Evolutionary conservation across 2,113 vertebrate genomes (phyloP).

Genomic region (Hiodon alosoides): DNA sequence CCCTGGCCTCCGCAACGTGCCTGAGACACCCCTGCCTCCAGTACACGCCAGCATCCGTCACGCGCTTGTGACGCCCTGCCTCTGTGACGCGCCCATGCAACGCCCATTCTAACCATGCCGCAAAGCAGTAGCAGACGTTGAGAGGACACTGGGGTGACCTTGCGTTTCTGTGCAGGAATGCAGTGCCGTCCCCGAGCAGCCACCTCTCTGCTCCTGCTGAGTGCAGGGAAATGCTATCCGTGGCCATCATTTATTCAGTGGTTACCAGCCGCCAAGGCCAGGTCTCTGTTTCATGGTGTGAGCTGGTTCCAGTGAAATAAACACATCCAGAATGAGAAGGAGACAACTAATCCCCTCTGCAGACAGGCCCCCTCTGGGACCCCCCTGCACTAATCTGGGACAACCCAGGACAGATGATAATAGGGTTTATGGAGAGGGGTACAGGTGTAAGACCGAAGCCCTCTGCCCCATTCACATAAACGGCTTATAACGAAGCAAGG

Average conservation of each 20-base stretch:
- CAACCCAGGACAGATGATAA: neutral
- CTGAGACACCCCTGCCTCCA: too few species aligned
- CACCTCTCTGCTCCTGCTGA: neutral
- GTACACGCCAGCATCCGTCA: too few species aligned
- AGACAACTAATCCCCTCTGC: neutral
- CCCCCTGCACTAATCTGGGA: neutral
- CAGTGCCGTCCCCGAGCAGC: neutral
- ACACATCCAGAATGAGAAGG: neutral
- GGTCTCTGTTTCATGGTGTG: conserved; percentile 8
- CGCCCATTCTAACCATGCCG: neutral
- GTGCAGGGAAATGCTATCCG: neutral
- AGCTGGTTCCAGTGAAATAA: neutral
- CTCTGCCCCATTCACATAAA: neutral
- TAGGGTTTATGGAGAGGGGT: neutral
- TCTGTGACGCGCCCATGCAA: neutral
- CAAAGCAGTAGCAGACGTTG: too few species aligned
- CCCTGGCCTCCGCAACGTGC: neutral
- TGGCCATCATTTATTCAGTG: conserved; percentile 20
- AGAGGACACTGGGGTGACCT: neutral
- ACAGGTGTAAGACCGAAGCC: neutral
- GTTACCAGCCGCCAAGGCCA: neutral
- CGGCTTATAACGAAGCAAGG: neutral
- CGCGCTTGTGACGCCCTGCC: neutral
- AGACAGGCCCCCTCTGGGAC: neutral
- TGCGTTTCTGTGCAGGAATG: neutral